phyloP scores from a whole-genome alignment of 2,888 invertebrate genomes.

The Caenorhabditis sulstoni region DNA sequence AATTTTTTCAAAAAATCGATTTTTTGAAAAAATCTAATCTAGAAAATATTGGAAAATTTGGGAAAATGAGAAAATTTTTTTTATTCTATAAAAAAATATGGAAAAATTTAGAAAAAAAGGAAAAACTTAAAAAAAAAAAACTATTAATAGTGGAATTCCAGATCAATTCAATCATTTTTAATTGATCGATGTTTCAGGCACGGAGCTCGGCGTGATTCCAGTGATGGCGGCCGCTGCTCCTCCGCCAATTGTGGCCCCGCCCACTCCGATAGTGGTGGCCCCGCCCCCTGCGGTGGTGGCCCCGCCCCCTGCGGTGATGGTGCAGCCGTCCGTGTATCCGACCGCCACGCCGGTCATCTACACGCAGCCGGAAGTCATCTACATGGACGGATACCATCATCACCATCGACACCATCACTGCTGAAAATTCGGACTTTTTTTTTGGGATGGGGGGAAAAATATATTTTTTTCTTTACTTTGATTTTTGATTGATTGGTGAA shows the following conservation, averaged over 20 bases:
- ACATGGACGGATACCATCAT: constrained; percentile 49
- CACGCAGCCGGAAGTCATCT: constrained; percentile 52
- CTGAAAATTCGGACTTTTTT: not conserved
- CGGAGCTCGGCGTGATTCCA: constrained; percentile 33
- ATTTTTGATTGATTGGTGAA: not conserved
- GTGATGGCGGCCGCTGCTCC: constrained; percentile 9
- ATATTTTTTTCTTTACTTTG: no score
- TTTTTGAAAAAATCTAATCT: no score
- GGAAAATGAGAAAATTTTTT: no score
- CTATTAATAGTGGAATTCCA: no score
- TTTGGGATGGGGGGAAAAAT: no score
- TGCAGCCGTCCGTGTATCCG: constrained; percentile 47
- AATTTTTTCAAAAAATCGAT: no score
- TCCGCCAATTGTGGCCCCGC: constrained; percentile 11
- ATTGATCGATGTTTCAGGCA: no score
- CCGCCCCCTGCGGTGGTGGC: constrained; percentile 17
- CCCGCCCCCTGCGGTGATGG: constrained; percentile 32
- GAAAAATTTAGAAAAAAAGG: no score
- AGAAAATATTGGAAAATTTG: no score
- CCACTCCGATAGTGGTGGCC: constrained; percentile 29
- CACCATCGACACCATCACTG: constrained; percentile 37
- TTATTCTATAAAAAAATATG: no score
- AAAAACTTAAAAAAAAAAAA: no score
- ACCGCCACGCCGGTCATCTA: constrained; percentile 50
- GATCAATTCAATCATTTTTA: no score